These are phyloP conservation scores for Scotopteryx bipunctaria DNA, from an alignment of 2,888 invertebrate species.

Conservation along the genomic window DNA sequence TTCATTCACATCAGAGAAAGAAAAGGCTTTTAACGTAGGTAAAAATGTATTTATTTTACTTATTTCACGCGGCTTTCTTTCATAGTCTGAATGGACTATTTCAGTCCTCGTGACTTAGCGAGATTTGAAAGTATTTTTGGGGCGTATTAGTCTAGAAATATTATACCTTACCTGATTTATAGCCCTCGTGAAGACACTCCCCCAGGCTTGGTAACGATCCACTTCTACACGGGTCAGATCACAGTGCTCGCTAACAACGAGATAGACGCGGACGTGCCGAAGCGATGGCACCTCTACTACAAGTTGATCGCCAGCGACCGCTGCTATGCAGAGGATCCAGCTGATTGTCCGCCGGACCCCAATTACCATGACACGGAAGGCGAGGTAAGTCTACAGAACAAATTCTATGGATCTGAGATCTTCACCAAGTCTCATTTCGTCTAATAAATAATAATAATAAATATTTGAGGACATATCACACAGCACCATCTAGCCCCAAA, in stretches of 20 bases:
- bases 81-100: too few relatives aligned
- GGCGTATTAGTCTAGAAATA: not conserved
- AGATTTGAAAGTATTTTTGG: too few relatives aligned
- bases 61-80: too few relatives aligned
- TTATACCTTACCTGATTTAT: constrained; percentile 12
- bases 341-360: constrained; percentile 60
- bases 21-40: too few relatives aligned
- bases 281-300: constrained; percentile 75
- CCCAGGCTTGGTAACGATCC: constrained; percentile 74
- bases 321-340: constrained; percentile 53
- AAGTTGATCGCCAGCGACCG: constrained; percentile 80
- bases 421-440: too few relatives aligned
- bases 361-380: constrained; percentile 59
- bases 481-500: too few relatives aligned
- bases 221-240: constrained; percentile 77
- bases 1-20: too few relatives aligned
- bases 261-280: constrained; percentile 83
- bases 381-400: constrained; percentile 57
- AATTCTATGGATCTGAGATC: too few relatives aligned
- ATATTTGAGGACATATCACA: too few relatives aligned
- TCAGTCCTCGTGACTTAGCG: too few relatives aligned
- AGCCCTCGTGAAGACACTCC: constrained; percentile 73
- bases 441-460: too few relatives aligned
- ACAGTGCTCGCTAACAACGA: constrained; percentile 64
- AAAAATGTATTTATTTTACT: too few relatives aligned